Percentiles rank a stretch among this genome's conserved stretches.
These are phyloP conservation scores for Brachionus rubens DNA, from an alignment of 1,140 invertebrate species.

Conservation along the genomic window DNA sequence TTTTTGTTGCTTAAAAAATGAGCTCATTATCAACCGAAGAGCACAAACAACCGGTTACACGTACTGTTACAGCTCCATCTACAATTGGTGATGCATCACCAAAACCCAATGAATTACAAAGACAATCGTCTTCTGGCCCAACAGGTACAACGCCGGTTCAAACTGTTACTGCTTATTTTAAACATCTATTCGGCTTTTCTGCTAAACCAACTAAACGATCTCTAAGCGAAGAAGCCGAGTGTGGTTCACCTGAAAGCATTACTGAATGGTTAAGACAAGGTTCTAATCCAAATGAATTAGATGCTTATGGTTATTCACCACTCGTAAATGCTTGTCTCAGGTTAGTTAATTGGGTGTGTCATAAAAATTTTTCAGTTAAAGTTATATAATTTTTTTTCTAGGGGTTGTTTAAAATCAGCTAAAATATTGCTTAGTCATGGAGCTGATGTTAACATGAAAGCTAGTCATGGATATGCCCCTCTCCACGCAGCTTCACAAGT, in stretches of 20 bases:
- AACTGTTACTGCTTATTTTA: constrained; percentile 8
- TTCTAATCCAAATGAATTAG: constrained; percentile 34
- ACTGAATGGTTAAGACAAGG: constrained; percentile 41
- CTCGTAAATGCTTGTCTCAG: constrained; percentile 34
- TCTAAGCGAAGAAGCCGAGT: constrained; percentile 42
- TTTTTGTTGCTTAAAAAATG: neutral
- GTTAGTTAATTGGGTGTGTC: too few species aligned
- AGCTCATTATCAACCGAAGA: neutral
- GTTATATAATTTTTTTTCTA: too few species aligned
- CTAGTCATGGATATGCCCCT: constrained; percentile 35
- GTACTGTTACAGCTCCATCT: neutral
- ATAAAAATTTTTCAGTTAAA: too few species aligned
- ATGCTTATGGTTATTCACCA: constrained; percentile 44
- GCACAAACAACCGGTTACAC: neutral
- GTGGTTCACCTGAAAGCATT: constrained; percentile 38
- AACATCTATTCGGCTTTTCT: constrained; percentile 18
- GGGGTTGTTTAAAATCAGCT: constrained; percentile 12
- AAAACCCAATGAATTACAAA: neutral
- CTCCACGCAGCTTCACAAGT: constrained; percentile 46
- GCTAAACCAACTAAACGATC: constrained; percentile 25
- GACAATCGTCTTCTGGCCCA: constrained; percentile 9
- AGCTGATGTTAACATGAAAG: constrained; percentile 45
- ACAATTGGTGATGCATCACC: neutral
- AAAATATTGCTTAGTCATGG: constrained; percentile 30
- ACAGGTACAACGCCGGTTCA: neutral